Evolutionary conservation across 2,888 invertebrate genomes (phyloP).

Genomic region (Leucozona laternaria): DNA sequence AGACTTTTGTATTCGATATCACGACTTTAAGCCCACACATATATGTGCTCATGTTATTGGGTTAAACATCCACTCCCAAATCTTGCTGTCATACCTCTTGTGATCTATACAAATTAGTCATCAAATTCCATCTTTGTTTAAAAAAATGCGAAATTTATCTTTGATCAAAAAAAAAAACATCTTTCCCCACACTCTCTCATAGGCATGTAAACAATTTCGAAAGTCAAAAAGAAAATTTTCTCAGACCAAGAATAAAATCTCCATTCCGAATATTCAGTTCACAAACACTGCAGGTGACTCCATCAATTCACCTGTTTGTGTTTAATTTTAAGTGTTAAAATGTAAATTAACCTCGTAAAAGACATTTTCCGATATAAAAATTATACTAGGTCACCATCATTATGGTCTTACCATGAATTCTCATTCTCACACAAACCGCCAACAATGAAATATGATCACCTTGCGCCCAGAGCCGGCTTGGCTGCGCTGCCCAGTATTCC

Average conservation of each 20-base stretch:
- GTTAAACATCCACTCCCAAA: too few species aligned
- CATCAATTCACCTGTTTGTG: constrained; percentile 33
- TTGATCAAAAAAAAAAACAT: not conserved
- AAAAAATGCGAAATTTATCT: not conserved
- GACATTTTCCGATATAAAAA: constrained; percentile 9
- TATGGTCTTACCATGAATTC: not conserved
- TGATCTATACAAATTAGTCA: too few species aligned
- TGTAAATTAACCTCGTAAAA: constrained; percentile 40
- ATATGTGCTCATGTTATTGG: too few species aligned
- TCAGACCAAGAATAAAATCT: not conserved
- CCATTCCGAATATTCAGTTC: not conserved
- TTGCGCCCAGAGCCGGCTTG: constrained; percentile 23
- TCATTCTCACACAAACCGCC: constrained; percentile 35
- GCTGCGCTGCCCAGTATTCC: not conserved
- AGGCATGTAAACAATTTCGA: not conserved
- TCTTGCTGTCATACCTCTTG: too few species aligned
- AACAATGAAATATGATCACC: constrained; percentile 59
- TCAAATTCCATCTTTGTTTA: too few species aligned
- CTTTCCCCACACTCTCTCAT: not conserved
- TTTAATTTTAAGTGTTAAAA: constrained; percentile 42
- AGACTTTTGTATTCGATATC: too few species aligned
- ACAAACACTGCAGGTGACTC: constrained; percentile 28
- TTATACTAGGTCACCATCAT: constrained; percentile 30
- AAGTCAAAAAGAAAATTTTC: not conserved
- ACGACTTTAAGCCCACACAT: too few species aligned